Evolutionary conservation across 1,140 invertebrate species (phyloP), one percentile per base, ranked within the genome.

Genomic region (Proctacanthus coquilletti): DNA sequence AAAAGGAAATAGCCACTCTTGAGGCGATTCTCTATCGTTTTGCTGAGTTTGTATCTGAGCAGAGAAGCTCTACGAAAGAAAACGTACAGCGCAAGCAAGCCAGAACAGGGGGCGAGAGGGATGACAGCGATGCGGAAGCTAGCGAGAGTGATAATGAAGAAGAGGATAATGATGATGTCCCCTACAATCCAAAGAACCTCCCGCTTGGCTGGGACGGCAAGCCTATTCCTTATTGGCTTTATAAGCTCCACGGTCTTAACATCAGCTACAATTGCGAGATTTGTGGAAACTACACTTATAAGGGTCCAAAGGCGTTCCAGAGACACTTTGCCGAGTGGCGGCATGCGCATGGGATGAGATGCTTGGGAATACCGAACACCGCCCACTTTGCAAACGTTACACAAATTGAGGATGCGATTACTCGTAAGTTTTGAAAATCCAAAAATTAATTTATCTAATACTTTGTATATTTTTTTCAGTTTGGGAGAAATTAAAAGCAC

Each of bases 321-420:
- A 71, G 91, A 36, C 96, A 99, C 67, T 99, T 99, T 70, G 92
- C 94, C 2, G 95, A 99, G 65, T 99, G 96, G 94, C 69, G 96
- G 36, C 96, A 99, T 66, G 94, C 96, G 20, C 94, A 99, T 64
- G 95, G 95, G 13, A 98, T 99, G 95, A 66, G 92, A 5, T 99
- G 96, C 64, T 69, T 99, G 2, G 93, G 95, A 5, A 98, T 99
- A 50, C 95, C 95, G 1, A 99, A 99, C 61, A 99, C 96, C 1
- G 94, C 96, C 8, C 96, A 99, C 69, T 99, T 99, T 70, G 94
- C 96, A 6, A 98, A 98, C 64, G 94, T 99, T 5, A 98, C 95
- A 5, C 86, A 93, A 49, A 98, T 99, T 53, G 93, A 98, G 63
- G 96, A 99, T 67, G 96, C 96, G 4, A 68, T 98, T 29, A 84